Base-by-base conservation (phyloP, 1,140 invertebrate species). In the Lutraria rhynchaena region DNA sequence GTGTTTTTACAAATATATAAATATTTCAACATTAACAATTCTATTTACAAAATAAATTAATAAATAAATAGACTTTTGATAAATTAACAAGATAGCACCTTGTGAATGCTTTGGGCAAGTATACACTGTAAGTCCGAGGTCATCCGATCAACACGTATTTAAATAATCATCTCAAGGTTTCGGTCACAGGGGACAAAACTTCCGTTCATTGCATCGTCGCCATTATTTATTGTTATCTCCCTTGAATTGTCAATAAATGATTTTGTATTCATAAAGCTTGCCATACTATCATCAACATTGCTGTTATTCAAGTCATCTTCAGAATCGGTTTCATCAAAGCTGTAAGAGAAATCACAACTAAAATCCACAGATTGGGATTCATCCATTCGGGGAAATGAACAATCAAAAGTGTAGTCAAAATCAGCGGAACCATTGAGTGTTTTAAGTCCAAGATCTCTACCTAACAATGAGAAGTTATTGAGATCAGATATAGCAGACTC, bases 391-490 rank as follows among this genome's bases (percentile, higher is more conserved):
- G 60, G 76, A 46, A 80, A 80, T 1, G 76, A 67, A 49, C 76
- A 80, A 31, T 80, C 35, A 46, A 80, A 80, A 1, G 75, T 67
- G 33, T 69, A 78, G 22, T 78, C 51, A 57, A 78, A 78, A 5
- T 15, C 49, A 46, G 55, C 22, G 2, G 22, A 24, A n/a, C 17
- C 63, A 44, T 58, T 49, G 22, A 55, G 29, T 24, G 60, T 67
- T 13, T 51, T 41, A 22, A 33, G 49, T 46, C 49, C 57, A 44
- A 77, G 46, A 24, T 51, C 60, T 35, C 31, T 29, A 27, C 29
- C 44, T 22, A 58, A 51, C n/a, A 77, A 33, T 3, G 61, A 67
- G 49, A 80, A 58, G 7, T 35, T 44, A 31, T 69, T 80, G 0
- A 80, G 65, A 31, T 80, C 35, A 1, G 63, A 55, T 29, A 69